Evolutionary conservation across 2,113 vertebrate genomes (phyloP).

Genomic region (Sceloporus tristichus): DNA sequence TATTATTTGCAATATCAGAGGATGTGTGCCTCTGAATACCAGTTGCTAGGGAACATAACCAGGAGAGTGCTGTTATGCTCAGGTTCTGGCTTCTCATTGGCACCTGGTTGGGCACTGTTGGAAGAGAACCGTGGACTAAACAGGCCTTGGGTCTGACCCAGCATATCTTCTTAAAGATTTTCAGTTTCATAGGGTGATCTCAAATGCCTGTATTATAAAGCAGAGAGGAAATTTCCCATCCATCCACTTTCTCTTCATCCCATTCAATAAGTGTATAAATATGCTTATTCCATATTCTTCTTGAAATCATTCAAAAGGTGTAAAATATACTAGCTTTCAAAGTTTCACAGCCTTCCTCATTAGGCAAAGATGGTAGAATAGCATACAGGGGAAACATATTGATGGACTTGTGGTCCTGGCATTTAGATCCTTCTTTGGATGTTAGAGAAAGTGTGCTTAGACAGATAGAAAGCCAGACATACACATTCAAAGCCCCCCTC

Average conservation of each 20-base stretch:
- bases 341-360: too few species aligned
- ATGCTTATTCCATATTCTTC: too few species aligned
- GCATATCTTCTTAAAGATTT: background rate
- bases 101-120: background rate
- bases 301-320: background rate
- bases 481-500: too few species aligned
- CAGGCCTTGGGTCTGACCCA: background rate
- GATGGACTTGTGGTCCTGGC: too few species aligned
- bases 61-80: background rate
- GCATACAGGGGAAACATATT: too few species aligned
- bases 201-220: background rate
- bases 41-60: background rate
- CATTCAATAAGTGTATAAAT: background rate
- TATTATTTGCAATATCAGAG: background rate
- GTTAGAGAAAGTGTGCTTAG: too few species aligned
- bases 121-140: background rate
- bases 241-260: background rate
- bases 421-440: too few species aligned
- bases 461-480: too few species aligned
- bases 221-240: background rate
- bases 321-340: too few species aligned
- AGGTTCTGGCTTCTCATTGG: background rate
- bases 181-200: background rate
- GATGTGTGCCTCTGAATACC: background rate
- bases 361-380: too few species aligned